phyloP scores from a whole-genome alignment of 2,113 vertebrate species.

The Elaphurus davidianus region DNA sequence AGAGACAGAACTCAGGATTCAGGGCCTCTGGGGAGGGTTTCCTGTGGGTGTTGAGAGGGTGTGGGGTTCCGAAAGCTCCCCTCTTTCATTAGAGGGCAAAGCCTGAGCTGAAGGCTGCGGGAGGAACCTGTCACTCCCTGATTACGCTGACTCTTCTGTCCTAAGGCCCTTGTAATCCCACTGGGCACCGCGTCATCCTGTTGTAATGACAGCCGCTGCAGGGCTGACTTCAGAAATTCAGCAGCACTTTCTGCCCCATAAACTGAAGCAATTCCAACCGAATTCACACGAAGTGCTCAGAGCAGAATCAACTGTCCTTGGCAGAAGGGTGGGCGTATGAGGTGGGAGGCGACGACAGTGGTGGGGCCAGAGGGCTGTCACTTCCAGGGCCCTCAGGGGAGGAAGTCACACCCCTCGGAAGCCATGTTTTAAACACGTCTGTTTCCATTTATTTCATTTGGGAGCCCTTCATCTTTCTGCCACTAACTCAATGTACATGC shows the following conservation, averaged over 20 bases:
- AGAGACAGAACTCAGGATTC: not conserved
- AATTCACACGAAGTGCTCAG: not conserved
- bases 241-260: not conserved
- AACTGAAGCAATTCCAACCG: not conserved
- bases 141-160: not conserved
- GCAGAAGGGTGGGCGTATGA: not conserved
- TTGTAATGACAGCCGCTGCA: not conserved
- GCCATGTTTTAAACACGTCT: not conserved
- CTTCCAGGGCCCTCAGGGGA: not conserved
- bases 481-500: not conserved
- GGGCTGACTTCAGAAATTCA: not conserved
- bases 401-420: not conserved
- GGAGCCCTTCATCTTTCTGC: not conserved
- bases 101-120: not conserved
- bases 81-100: rapidly evolving
- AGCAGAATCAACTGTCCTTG: not conserved
- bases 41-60: rapidly evolving
- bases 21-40: not conserved
- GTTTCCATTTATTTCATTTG: not conserved
- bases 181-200: not conserved
- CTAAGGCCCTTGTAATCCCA: not conserved
- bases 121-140: not conserved
- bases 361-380: not conserved
- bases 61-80: not conserved
- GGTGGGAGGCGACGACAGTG: rapidly evolving